phyloP scores from a whole-genome alignment of 2,888 invertebrate species.

The Leptopilina syphax region DNA sequence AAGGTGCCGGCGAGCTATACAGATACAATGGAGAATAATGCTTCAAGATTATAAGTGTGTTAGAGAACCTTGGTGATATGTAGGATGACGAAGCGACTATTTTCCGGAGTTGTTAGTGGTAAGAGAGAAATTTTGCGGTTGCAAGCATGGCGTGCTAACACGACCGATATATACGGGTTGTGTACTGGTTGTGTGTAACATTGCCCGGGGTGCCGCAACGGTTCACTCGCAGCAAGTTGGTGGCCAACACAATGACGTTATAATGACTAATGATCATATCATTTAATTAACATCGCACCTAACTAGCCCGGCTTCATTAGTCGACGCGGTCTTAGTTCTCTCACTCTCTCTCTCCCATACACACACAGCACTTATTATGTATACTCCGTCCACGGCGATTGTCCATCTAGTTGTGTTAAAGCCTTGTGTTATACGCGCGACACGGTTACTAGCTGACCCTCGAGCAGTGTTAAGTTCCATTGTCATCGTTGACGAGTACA shows the following conservation, averaged over 20 bases:
- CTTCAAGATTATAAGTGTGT: background rate
- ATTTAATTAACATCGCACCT: constrained; percentile 76
- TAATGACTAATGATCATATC: constrained; percentile 77
- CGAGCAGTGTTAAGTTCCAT: constrained; percentile 71
- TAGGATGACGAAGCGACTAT: constrained; percentile 36
- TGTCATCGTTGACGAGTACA: constrained; percentile 64
- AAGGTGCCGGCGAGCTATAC: no score
- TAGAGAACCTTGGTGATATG: constrained; percentile 1
- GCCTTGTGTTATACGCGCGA: constrained; percentile 68
- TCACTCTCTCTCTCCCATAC: constrained; percentile 58
- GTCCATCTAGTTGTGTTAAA: constrained; percentile 65
- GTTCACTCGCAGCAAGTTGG: constrained; percentile 58
- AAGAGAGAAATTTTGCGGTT: constrained; percentile 66
- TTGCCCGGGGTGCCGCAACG: constrained; percentile 35
- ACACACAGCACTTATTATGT: constrained; percentile 71
- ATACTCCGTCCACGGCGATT: constrained; percentile 67
- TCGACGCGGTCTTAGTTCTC: constrained; percentile 67
- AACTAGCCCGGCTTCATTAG: constrained; percentile 73
- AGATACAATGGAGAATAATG: background rate
- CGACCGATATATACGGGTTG: constrained; percentile 57
- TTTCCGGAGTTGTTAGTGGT: constrained; percentile 34
- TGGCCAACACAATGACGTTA: constrained; percentile 72
- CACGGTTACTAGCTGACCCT: constrained; percentile 70
- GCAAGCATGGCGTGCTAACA: constrained; percentile 68
- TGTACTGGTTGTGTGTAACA: constrained; percentile 44